These are phyloP conservation scores for Buathra laborator DNA, from an alignment of 2,888 invertebrate genomes.

Conservation along the genomic window DNA sequence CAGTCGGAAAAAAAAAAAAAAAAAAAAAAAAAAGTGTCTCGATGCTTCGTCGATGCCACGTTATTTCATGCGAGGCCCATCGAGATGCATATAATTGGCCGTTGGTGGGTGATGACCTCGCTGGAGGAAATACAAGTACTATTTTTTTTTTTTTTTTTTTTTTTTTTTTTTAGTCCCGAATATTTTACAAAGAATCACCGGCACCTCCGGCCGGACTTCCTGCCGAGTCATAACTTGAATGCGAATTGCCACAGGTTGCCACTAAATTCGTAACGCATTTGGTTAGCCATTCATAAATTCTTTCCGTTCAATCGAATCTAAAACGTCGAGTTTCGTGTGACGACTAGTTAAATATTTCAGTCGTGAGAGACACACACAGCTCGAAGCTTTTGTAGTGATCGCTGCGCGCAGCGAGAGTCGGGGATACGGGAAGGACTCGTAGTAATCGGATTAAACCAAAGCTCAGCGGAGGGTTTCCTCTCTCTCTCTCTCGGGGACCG, in stretches of 20 bases:
- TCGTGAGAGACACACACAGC: background rate
- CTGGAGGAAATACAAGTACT: background rate
- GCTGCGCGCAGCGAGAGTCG: background rate
- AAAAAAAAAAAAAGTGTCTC: constrained; percentile 62
- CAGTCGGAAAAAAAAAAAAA: constrained; percentile 33
- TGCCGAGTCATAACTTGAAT: constrained; percentile 48
- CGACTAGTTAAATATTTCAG: constrained; percentile 17
- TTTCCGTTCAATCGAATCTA: constrained; percentile 33
- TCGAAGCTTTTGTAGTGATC: background rate
- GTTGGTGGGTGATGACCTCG: constrained; percentile 34
- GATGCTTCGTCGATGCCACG: constrained; percentile 53
- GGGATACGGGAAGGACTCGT: background rate
- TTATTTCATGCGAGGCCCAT: constrained; percentile 53
- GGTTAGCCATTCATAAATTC: constrained; percentile 58
- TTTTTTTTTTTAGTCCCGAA: constrained; percentile 25
- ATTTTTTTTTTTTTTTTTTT: constrained; percentile 28
- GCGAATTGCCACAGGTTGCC: constrained; percentile 35
- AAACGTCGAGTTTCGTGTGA: background rate
- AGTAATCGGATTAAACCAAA: constrained; percentile 61
- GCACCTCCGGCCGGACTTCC: constrained; percentile 49
- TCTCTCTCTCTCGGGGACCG: background rate
- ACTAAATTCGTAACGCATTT: constrained; percentile 24
- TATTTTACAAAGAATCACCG: constrained; percentile 42
- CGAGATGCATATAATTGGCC: constrained; percentile 18
- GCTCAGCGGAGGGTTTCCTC: background rate